A percentile compares a stretch with the other conserved stretches of the same genome.
Conservation (phyloP, 2,113 vertebrate species). For the Tricholaema leucomelas region DNA sequence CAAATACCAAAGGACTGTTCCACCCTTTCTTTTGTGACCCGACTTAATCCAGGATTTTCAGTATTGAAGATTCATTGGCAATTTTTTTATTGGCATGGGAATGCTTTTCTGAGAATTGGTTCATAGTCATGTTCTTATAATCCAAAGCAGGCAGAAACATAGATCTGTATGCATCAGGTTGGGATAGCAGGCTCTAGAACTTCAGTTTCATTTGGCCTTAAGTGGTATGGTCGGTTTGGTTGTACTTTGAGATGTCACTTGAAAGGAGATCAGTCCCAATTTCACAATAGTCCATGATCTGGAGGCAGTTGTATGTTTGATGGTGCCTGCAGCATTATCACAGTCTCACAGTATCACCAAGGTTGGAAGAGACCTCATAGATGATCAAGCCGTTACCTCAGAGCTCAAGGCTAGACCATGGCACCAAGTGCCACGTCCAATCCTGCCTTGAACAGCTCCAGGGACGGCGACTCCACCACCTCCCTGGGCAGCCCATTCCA, state of each 20-base stretch:
- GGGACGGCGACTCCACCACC: too few relatives aligned
- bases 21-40: background rate
- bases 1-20: background rate
- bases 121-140: background rate
- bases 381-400: too few relatives aligned
- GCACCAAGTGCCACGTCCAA: too few relatives aligned
- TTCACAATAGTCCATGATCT: background rate
- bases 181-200: background rate
- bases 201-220: background rate
- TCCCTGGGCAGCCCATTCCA: too few relatives aligned
- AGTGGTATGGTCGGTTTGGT: background rate
- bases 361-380: too few relatives aligned
- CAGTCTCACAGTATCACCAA: too few relatives aligned
- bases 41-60: background rate
- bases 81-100: background rate
- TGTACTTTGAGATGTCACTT: background rate
- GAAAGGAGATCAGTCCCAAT: background rate
- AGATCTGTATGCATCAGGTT: background rate
- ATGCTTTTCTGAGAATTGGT: background rate
- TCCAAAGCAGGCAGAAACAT: background rate
- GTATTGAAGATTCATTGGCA: background rate
- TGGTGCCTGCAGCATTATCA: background rate
- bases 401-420: too few relatives aligned
- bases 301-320: background rate
- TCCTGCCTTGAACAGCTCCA: too few relatives aligned